Evolutionary conservation across 2,888 invertebrate genomes (phyloP).

Genomic region (Scaptomyza polygonia): DNA sequence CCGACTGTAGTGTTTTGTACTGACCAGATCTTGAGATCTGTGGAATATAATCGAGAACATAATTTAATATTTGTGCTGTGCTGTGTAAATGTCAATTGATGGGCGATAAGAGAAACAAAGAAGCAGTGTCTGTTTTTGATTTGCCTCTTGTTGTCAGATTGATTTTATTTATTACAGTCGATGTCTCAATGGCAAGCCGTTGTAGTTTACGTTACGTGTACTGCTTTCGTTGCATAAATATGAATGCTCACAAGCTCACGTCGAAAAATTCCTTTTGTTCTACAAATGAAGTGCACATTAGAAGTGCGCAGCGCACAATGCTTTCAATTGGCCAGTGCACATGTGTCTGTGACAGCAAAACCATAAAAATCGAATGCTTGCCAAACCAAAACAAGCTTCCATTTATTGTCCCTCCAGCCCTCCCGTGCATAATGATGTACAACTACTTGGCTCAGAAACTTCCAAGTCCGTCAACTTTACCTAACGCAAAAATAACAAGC

Average conservation of each 20-base stretch:
- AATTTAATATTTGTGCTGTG: slow-evolving; percentile 11
- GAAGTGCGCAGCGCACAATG: slow-evolving; percentile 22
- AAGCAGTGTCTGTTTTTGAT: slow-evolving; percentile 48
- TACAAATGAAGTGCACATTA: slow-evolving; percentile 44
- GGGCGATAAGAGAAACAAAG: slow-evolving; percentile 3
- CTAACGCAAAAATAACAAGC: not conserved
- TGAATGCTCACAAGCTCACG: slow-evolving; percentile 24
- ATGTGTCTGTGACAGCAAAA: slow-evolving; percentile 40
- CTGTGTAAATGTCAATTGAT: slow-evolving; percentile 13
- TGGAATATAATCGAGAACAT: slow-evolving; percentile 14
- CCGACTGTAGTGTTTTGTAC: no score
- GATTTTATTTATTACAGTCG: slow-evolving; percentile 47
- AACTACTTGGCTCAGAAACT: not conserved
- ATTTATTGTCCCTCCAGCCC: not conserved
- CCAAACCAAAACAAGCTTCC: not conserved
- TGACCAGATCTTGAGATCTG: not conserved
- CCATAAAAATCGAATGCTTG: slow-evolving; percentile 12
- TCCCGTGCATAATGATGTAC: not conserved
- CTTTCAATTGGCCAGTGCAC: slow-evolving; percentile 37
- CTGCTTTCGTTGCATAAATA: slow-evolving; percentile 51
- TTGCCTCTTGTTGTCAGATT: slow-evolving; percentile 46
- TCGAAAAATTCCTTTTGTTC: slow-evolving; percentile 38
- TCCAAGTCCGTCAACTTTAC: not conserved
- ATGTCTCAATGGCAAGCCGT: slow-evolving; percentile 10
- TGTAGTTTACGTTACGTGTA: slow-evolving; percentile 5